Base-by-base conservation (phyloP, 2,888 invertebrate species). In the Oconnorella tubifera region DNA sequence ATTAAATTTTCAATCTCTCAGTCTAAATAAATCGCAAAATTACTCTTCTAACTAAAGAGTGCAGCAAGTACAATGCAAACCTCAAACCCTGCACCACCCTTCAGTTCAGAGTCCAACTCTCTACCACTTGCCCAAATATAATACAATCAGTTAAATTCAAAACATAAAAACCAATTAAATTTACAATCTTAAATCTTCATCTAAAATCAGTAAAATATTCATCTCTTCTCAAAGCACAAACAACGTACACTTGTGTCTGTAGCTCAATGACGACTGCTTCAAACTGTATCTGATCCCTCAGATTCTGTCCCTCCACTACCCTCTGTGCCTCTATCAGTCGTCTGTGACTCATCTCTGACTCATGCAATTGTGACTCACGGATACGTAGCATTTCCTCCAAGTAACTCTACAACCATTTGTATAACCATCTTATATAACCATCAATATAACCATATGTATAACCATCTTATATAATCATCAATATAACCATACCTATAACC, bases 341-440 rank as follows among this genome's bases (percentile, higher is more conserved):
- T 40, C 27, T 33, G 23, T 28, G 33, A 28, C 33, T 32, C 32
- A 14, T n/a, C 59, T 58, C 33, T 6, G 27, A 6, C 1, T 58
- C 59, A 3, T 58, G 33, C 40, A 65, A 33, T 62, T 76, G 74
- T 27, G 68, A 58, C 56, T 76, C 75, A 32, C 75, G 68, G 50
- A 73, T 68, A 33, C 76, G 62, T 23, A 75, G 68, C 33, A 75
- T 64, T 60, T 76, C 76, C 59, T 76, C 76, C 55, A 76, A 62
- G 61, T 76, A 76, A 31, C 75, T 75, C 76, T 76, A 56, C 27
- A 3, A n/a, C n/a, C n/a, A n/a, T n/a, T n/a, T n/a, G n/a, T n/a
- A n/a, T n/a, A n/a, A n/a, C n/a, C n/a, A n/a, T n/a, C n/a, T n/a
- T n/a, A n/a, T n/a, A n/a, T n/a, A 3, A 56, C 31, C 23, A 31